Conservation (phyloP, 2,113 vertebrate genomes). For the Octodon degus region DNA sequence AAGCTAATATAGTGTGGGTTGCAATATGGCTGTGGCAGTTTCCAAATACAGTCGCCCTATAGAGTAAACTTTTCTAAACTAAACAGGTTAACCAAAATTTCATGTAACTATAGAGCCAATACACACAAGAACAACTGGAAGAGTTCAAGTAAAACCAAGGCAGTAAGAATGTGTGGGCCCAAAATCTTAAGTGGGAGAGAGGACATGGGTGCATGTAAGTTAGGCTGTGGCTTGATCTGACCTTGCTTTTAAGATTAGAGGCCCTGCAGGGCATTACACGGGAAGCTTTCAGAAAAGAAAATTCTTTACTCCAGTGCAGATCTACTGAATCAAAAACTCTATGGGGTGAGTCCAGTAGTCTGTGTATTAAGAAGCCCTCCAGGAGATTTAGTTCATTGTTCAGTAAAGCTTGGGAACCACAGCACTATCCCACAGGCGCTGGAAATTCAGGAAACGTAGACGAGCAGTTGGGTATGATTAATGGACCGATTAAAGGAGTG, state of each 20-base stretch:
- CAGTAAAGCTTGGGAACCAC: neutral
- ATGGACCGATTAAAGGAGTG: neutral
- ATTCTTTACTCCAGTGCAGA: neutral
- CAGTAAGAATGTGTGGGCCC: neutral
- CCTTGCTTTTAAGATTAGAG: neutral
- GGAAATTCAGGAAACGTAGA: neutral
- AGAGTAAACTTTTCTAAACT: neutral
- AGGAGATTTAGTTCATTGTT: neutral
- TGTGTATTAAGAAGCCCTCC: neutral
- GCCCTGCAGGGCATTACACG: neutral
- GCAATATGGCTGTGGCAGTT: too few relatives aligned
- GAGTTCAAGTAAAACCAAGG: neutral
- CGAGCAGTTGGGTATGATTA: neutral
- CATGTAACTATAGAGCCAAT: neutral
- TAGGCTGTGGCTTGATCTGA: neutral
- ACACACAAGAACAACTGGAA: neutral
- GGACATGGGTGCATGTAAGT: neutral
- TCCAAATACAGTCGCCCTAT: neutral
- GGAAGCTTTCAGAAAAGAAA: neutral
- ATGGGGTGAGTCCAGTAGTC: neutral
- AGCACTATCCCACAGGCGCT: neutral
- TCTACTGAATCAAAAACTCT: neutral
- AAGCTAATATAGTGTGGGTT: neutral
- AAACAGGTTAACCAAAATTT: neutral
- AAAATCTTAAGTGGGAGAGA: neutral